Base-by-base conservation (phyloP, 2,797 vertebrate genomes). In the Rhodeus uyekii region DNA sequence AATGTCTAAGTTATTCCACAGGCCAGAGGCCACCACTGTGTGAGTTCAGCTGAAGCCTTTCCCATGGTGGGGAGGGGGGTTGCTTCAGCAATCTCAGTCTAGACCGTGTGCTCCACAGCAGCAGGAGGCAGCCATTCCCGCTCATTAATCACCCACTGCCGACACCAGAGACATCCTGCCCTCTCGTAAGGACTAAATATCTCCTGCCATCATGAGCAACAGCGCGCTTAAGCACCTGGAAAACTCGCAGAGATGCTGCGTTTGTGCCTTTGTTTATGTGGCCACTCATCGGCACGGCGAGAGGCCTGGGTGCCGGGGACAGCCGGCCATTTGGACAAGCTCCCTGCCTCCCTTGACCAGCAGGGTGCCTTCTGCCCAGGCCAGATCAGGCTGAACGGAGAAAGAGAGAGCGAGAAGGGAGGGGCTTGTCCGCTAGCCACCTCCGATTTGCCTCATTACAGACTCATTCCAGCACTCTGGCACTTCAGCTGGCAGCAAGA, bases 281-380 rank as follows among this genome's bases (percentile, higher is more conserved):
- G 93, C 89, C 87, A 84, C 93, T 92, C 93, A 94, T 95, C 94
- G 91, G 91, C 94, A 93, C 93, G 89, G 92, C 83, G 89, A 78
- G 87, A 89, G 92, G 93, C 92, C 93, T 75, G 79, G 71, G 80
- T 88, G 87, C 65, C 50, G 89, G 90, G 93, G 91, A 89, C 89
- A 32, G 92, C 90, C 90, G 92, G 92, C 95, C 95, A 97, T 96
- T 96, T 92, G 93, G 94, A 94, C 95, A 93, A 91, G 91, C 92
- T 94, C 91, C 91, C 90, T 89, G 91, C 91, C 91, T 90, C 92
- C 82, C 82, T 27, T 81, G 77, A 93, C 90, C 92, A 91, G 90
- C 92, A 88, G 93, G 93, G 90, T 71, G 85, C 81, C 71, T 8
- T 76, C 71, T 85, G 65, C 53, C 75, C 53, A 72, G 71, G 81